These are phyloP conservation scores for Patella caerulea DNA, from an alignment of 2,888 invertebrate genomes.

Conservation along the genomic window DNA sequence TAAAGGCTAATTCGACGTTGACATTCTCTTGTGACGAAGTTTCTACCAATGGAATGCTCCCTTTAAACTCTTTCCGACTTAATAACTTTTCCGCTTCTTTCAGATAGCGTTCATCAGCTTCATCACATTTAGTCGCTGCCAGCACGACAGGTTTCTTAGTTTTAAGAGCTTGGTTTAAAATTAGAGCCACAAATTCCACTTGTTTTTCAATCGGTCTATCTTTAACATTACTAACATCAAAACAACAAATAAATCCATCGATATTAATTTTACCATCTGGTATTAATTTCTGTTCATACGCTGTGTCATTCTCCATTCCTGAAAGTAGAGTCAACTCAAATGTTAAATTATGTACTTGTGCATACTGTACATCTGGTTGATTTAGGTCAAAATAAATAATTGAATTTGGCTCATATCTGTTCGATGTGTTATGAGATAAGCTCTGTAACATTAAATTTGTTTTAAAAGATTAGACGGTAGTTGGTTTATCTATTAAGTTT, in stretches of 20 bases:
- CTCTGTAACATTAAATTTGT: too few species aligned
- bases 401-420: too few species aligned
- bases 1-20: constrained; percentile 90
- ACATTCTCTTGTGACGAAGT: constrained; percentile 96
- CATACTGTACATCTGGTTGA: too few species aligned
- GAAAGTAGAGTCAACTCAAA: constrained; percentile 31
- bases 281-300: constrained; percentile 87
- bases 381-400: too few species aligned
- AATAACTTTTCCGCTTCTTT: constrained; percentile 89
- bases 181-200: constrained; percentile 79
- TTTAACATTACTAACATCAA: constrained; percentile 94
- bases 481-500: too few species aligned
- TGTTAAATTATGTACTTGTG: too few species aligned
- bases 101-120: constrained; percentile 81
- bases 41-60: constrained; percentile 86
- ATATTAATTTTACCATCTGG: constrained; percentile 89
- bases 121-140: constrained; percentile 96
- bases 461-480: too few species aligned
- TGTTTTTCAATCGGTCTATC: constrained; percentile 90
- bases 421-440: too few species aligned
- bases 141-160: constrained; percentile 95
- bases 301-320: constrained; percentile 96
- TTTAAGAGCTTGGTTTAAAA: constrained; percentile 88
- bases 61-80: constrained; percentile 90
- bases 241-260: constrained; percentile 95